phyloP scores from a whole-genome alignment of 2,113 vertebrate genomes.

The Dinomys branickii region DNA sequence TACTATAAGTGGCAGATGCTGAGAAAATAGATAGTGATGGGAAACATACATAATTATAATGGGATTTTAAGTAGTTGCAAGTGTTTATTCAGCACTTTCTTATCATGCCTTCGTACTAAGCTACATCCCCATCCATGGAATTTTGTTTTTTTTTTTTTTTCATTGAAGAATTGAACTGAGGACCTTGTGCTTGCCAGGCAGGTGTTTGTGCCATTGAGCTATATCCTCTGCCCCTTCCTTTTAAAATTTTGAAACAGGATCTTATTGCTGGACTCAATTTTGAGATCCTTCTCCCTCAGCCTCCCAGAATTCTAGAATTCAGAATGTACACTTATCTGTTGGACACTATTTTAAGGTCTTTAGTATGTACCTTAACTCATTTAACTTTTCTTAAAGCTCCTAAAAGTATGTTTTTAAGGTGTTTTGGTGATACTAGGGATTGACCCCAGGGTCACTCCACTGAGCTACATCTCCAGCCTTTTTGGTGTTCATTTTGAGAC shows the following conservation, averaged over 20 bases:
- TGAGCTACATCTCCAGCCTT: not conserved
- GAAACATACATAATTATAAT: slow-evolving; percentile 8
- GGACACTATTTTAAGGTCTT: slow-evolving; percentile 21
- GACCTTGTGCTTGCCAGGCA: too few species aligned
- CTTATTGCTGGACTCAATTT: not conserved
- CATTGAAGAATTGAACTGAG: too few species aligned
- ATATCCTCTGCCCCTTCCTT: not conserved
- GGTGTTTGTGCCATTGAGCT: too few species aligned
- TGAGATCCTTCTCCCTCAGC: not conserved
- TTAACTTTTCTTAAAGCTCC: not conserved
- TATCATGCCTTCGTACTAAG: not conserved
- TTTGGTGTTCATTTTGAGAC: not conserved
- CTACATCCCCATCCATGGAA: not conserved
- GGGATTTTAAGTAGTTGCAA: not conserved
- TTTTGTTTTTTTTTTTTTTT: too few species aligned
- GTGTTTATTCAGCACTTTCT: slow-evolving; percentile 24
- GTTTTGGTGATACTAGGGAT: not conserved
- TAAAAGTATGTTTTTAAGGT: not conserved
- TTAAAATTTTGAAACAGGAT: not conserved
- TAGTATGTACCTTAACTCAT: not conserved
- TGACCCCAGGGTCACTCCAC: not conserved
- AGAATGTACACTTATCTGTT: not conserved
- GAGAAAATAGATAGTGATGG: slow-evolving; percentile 27
- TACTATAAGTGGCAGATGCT: not conserved
- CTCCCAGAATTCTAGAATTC: not conserved